These are phyloP conservation scores for Herpailurus yagouaroundi DNA, from an alignment of 2,113 vertebrate genomes.

Conservation along the genomic window DNA sequence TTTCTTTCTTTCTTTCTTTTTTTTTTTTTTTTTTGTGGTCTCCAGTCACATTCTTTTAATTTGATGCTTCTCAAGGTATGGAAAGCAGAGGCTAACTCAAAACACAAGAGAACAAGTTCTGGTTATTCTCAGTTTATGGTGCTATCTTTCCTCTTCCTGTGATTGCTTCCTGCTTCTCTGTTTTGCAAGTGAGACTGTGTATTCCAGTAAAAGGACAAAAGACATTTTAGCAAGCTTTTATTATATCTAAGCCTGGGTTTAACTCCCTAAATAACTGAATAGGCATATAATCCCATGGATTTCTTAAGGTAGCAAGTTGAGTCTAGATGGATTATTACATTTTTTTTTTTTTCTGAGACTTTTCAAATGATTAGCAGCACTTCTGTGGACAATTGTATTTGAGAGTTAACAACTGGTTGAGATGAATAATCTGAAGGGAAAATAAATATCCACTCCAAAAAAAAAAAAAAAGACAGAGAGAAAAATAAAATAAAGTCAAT, in stretches of 20 bases:
- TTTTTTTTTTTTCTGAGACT: conserved; percentile 7
- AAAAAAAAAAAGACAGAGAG: not conserved
- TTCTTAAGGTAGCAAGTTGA: conserved; percentile 67
- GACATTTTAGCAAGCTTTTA: conserved; percentile 63
- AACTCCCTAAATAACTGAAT: conserved; percentile 66
- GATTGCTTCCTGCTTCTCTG: conserved; percentile 63
- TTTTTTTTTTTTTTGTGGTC: conserved; percentile 61
- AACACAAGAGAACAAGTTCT: conserved; percentile 61
- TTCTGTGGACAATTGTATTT: conserved; percentile 57
- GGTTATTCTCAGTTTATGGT: conserved; percentile 57
- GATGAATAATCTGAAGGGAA: not conserved
- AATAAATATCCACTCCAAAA: not conserved
- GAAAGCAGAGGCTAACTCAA: conserved; percentile 71
- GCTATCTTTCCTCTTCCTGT: conserved; percentile 46
- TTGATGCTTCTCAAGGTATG: conserved; percentile 74
- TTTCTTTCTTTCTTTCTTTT: conserved; percentile 56
- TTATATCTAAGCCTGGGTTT: conserved; percentile 66
- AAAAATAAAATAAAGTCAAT: not conserved
- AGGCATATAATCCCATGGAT: conserved; percentile 69
- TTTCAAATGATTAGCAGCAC: conserved; percentile 65
- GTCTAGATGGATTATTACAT: conserved; percentile 50
- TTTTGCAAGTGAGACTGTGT: conserved; percentile 56
- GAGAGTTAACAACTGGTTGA: conserved; percentile 52
- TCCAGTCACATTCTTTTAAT: conserved; percentile 68
- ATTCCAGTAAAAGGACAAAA: conserved; percentile 75